Evolutionary conservation across 1,140 invertebrate genomes (phyloP).

Genomic region (Aphidius ervi): DNA sequence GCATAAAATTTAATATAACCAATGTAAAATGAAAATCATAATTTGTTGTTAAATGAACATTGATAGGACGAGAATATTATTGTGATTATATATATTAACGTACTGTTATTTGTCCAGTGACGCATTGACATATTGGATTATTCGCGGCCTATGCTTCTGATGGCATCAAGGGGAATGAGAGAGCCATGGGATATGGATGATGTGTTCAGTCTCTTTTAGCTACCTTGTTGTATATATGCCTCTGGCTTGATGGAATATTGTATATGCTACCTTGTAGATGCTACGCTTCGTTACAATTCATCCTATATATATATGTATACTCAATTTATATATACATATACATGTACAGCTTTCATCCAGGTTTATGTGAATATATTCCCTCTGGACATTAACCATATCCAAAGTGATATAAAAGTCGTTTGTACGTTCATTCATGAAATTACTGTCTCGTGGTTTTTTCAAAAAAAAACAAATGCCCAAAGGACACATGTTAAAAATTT

Average conservation of each 20-base stretch:
- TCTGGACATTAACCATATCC: not conserved
- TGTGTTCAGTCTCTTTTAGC: not conserved
- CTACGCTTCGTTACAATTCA: not conserved
- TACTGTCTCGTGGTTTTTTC: slow-evolving; percentile 10
- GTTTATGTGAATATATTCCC: slow-evolving; percentile 2
- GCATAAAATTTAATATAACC: no score
- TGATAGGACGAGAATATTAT: no score
- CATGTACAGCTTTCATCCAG: no score
- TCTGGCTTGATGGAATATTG: not conserved
- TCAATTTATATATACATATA: no score
- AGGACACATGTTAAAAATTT: no score
- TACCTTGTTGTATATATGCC: not conserved
- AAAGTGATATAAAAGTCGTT: slow-evolving; percentile 19
- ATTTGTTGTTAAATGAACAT: no score
- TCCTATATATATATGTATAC: no score
- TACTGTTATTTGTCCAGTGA: slow-evolving; percentile 20
- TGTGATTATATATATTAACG: not conserved
- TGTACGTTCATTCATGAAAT: slow-evolving; percentile 15
- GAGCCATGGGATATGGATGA: slow-evolving; percentile 8
- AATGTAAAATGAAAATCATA: no score
- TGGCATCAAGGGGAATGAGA: slow-evolving; percentile 18
- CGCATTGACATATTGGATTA: slow-evolving; percentile 23
- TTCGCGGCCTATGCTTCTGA: slow-evolving; percentile 5
- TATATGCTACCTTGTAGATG: no score
- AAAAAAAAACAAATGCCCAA: no score